Base-by-base conservation (phyloP, 2,113 vertebrate species). In the Calyptommatus sinebrachiatus region DNA sequence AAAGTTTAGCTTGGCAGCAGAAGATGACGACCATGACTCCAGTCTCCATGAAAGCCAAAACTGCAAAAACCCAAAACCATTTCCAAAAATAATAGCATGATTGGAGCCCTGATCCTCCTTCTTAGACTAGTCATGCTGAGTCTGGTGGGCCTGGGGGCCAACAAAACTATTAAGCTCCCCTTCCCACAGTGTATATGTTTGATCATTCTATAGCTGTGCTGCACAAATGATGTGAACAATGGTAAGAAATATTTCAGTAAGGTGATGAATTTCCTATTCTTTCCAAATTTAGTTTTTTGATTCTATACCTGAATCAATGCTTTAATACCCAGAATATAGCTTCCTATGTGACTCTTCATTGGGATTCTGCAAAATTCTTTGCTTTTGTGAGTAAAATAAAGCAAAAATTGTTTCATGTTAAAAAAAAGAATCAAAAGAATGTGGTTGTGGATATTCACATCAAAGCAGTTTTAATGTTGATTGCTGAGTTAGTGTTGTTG, bases 41-140 rank as follows among this genome's bases (percentile, higher is more conserved):
- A 7, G 92, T 92, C 91, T 91, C 85, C 78, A 72, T 89, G 89
- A 88, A 90, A 94, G 93, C 92, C 94, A 94, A 92, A 92, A 86
- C 91, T 94, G 81, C 90, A 92, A 90, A 94, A 94, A 94, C 83
- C 31, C 80, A 89, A 85, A 68, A 80, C 66, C 86, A 91, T 92
- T 92, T 95, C 95, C 95, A 95, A 96, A 94, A 95, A 94, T 92
- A 95, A 95, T 94, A 95, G 81, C 81, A 88, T 88, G 87, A 90
- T 90, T 77, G 91, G 84, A 90, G 83, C 85, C 88, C 91, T 91
- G 90, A 93, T 91, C 88, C 87, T 93, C 89, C 75, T 92, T 87
- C 46, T 74, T 80, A 84, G 77, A 71, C 86, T 89, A 83, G 82
- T 90, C 90, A 88, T 84, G 90, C 93, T 92, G 93, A 80, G 87